Evolutionary conservation across 53 echinoderm and acorn worm genomes (phyloP), one percentile per base, ranked within the genome.

Genomic region (Zoroaster sp.): DNA sequence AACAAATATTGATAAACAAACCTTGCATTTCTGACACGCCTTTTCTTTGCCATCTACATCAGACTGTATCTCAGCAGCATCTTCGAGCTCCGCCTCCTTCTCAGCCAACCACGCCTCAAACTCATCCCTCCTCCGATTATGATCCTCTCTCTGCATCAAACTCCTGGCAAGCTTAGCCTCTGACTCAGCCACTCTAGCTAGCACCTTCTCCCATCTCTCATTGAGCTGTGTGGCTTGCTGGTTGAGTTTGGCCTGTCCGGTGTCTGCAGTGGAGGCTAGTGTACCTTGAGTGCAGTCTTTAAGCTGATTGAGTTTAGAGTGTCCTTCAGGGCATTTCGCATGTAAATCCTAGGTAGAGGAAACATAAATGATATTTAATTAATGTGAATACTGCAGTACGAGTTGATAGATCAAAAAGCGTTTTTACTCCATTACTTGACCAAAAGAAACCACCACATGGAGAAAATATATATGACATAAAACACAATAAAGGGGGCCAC

Each of bases 1-100:
- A 41, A 42, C 44, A 45, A 74, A 43, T 2, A 74, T 2, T 1
- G 2, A 20, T 2, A 38, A 11, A 40, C 79, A 55, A 37, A 97
- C 97, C 95, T 95, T 80, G 75, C 88, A 94, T 43, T 80, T 49
- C 20, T 90, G 88, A 38, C 74, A 77, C 3, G 88, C 92, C 23
- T 85, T 73, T 53, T 69, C 42, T 72, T 97, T 97, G 53, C 83
- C 86, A 35, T 92, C 80, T 5, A 83, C 40, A 78, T 93, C 93
- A 71, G 78, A 88, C 73, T 88, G 92, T 40, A 82, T 89, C n/a
- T 73, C 43, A 38, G 72, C 67, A 43, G 69, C 44, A 13, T 80
- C 94, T 28, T 74, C 85, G 63, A 88, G 43, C 33, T 91, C 66
- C 4, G 12, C 74, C 51, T 91, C 94, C 30, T 80, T 91, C 81